These are phyloP conservation scores for Stenurella melanura DNA, from an alignment of 2,888 invertebrate species.

Conservation along the genomic window DNA sequence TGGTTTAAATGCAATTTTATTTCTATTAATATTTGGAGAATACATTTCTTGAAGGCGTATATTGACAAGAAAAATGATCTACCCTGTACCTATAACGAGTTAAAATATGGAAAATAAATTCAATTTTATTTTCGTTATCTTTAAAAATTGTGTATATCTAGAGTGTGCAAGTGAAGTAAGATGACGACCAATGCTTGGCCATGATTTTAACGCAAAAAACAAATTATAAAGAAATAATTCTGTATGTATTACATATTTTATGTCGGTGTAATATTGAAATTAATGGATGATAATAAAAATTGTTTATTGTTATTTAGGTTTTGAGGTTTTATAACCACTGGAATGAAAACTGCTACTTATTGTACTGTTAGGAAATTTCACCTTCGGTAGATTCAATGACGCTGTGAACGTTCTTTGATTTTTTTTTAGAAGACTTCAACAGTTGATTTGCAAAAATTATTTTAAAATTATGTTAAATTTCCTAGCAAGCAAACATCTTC, in stretches of 20 bases:
- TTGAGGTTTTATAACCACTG: not conserved
- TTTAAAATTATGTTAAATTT: not conserved
- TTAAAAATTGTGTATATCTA: no score
- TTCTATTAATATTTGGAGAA: no score
- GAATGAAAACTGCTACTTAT: not conserved
- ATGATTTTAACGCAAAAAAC: no score
- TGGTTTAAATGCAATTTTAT: no score
- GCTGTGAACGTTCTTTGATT: not conserved
- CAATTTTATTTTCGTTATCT: no score
- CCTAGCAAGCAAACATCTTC: not conserved
- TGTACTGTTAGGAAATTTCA: not conserved
- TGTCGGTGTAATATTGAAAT: not conserved
- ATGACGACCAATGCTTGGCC: no score
- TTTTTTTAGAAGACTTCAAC: not conserved
- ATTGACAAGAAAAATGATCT: no score
- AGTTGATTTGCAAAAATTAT: not conserved
- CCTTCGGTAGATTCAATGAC: not conserved
- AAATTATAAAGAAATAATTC: no score
- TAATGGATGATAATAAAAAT: not conserved
- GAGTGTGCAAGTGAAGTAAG: no score
- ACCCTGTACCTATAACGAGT: no score
- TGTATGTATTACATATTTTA: not conserved
- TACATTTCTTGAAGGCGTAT: no score
- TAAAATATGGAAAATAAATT: no score
- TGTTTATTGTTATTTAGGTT: not conserved